Conservation (phyloP, 2,888 invertebrate species). For the Tiliacea aurago region DNA sequence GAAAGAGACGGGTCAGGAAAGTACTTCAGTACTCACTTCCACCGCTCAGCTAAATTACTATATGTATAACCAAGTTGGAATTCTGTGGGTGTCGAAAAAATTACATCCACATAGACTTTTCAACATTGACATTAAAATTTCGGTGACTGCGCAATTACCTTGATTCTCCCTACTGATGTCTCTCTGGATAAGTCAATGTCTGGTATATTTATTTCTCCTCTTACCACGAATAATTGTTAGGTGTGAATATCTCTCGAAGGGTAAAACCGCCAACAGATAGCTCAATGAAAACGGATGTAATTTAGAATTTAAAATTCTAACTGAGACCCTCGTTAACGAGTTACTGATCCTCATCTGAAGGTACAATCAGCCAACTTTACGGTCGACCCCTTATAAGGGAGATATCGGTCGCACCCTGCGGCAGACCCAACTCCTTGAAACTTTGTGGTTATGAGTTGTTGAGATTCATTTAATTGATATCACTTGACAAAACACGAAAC, state of each 20-base stretch:
- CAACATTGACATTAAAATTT: neutral
- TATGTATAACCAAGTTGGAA: neutral
- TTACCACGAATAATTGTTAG: neutral
- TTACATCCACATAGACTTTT: neutral
- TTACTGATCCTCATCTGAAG: constrained; percentile 20
- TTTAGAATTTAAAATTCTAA: constrained; percentile 20
- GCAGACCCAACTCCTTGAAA: constrained; percentile 21
- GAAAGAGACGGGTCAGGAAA: neutral
- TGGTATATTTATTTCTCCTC: neutral
- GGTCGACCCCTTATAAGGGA: constrained; percentile 14
- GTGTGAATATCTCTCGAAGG: neutral
- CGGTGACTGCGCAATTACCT: no score
- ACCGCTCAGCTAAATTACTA: neutral
- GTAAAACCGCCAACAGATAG: neutral
- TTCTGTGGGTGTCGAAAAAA: neutral
- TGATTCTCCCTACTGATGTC: no score
- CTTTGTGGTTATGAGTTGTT: constrained; percentile 6
- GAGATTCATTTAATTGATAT: constrained; percentile 24
- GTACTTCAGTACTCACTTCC: neutral
- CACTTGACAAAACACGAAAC: constrained; percentile 10
- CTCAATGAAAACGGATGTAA: neutral
- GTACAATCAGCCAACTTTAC: constrained; percentile 25
- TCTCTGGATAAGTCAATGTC: neutral
- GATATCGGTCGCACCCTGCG: constrained; percentile 19
- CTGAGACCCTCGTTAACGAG: constrained; percentile 22